Evolutionary conservation across 2,113 vertebrate genomes (phyloP).

Genomic region (Myotis yumanensis): DNA sequence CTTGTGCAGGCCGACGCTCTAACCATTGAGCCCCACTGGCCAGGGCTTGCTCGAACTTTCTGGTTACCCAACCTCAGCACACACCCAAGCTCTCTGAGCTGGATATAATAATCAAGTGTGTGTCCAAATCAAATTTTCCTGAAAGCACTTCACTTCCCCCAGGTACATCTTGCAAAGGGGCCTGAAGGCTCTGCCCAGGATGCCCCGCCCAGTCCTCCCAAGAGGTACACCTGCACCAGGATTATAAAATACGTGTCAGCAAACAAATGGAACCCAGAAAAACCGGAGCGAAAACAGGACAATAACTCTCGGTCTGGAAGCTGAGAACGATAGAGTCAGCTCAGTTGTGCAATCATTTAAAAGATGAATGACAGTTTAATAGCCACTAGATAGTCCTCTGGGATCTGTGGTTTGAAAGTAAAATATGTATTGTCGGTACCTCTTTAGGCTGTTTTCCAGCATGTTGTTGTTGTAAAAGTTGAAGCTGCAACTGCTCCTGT

Average conservation of each 20-base stretch:
- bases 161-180: not conserved
- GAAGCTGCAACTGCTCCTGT: conserved; percentile 99
- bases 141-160: not conserved
- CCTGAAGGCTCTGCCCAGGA: conserved; percentile 35
- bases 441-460: conserved; percentile 99
- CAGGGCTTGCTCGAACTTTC: not conserved
- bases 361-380: conserved; percentile 87
- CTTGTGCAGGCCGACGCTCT: no score
- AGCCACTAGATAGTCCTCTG: conserved; percentile 82
- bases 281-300: conserved; percentile 80
- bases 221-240: conserved; percentile 30
- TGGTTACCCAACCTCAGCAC: not conserved
- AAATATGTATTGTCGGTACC: conserved; percentile 90
- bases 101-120: not conserved
- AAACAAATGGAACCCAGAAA: conserved; percentile 78
- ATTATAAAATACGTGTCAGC: conserved; percentile 74
- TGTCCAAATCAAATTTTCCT: not conserved
- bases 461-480: conserved; percentile 99
- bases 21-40: no score
- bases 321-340: conserved; percentile 82
- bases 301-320: conserved; percentile 83
- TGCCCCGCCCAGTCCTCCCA: conserved; percentile 35
- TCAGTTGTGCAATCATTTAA: conserved; percentile 85
- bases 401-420: conserved; percentile 84
- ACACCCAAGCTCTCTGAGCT: not conserved